Evolutionary conservation across 2,888 invertebrate genomes (phyloP), one percentile per base, ranked within the genome.

Genomic region (Smittia aterrima): DNA sequence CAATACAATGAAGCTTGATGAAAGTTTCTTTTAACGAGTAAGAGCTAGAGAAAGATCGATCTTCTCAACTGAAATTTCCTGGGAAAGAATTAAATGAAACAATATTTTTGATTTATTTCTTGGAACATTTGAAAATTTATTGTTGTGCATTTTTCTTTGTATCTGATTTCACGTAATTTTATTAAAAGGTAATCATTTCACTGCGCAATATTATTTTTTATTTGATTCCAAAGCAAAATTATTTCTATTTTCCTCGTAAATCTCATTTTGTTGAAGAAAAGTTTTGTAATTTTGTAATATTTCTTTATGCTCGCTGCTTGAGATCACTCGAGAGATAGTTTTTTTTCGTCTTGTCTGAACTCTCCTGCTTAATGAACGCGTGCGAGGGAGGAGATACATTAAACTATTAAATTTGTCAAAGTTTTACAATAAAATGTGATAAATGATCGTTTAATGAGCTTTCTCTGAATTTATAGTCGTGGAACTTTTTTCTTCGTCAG

Each of bases 341-440:
- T 58, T 58, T 58, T 58, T 58, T 3, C n/a, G 1, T n/a, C 22
- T 58, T 58, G 47, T 22, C 58, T 18, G n/a, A 58, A 18, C 3
- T 18, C 20, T 20, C 24, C 22, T 4, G 58, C 24, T 22, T 24
- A 58, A 58, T 58, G 58, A 58, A 24, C 58, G 20, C 24, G 24
- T 64, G 27, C 3, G 27, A 27, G 25, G n/a, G 47, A 58, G 4
- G 1, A 58, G 16, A 16, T 27, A 64, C 64, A 25, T 25, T 64
- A 72, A 72, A 62, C 72, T 72, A 72, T 72, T 62, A 74, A 74
- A 66, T 74, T 74, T 74, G 66, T 66, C 66, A 74, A 74, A 74
- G 74, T 74, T 74, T 74, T 47, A 66, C 74, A 74, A 74, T 74
- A 74, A 66, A 74, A 47, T 74, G 40, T 66, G 66, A 74, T 66